Percentiles rank a stretch among this genome's conserved stretches.
phyloP scores from a whole-genome alignment of 2,113 vertebrate genomes.

The Chaetodon trifascialis region DNA sequence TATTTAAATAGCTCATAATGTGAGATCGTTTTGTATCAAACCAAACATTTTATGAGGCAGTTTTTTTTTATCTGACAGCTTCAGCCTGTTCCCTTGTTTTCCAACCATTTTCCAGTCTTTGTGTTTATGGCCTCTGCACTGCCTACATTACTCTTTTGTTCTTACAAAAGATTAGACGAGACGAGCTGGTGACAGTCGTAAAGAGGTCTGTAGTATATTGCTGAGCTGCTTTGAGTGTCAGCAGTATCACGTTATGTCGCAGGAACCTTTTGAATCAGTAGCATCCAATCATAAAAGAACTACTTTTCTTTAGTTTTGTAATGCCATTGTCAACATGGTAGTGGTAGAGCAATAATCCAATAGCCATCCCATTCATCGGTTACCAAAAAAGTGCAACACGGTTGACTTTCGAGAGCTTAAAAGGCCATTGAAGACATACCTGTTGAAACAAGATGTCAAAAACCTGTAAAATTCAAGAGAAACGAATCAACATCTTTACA shows the following conservation, averaged over 20 bases:
- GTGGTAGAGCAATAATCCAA: slow-evolving; percentile 12
- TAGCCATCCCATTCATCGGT: neutral
- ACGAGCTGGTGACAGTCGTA: neutral
- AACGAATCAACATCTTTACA: neutral
- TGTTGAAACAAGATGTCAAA: slow-evolving; percentile 7
- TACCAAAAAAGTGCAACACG: neutral
- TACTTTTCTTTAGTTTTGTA: neutral
- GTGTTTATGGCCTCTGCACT: slow-evolving; percentile 9
- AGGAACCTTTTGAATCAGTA: neutral
- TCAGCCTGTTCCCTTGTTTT: slow-evolving; percentile 8
- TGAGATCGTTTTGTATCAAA: neutral
- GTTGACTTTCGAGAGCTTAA: neutral
- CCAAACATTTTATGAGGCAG: neutral
- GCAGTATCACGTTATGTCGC: neutral
- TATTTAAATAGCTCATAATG: slow-evolving; percentile 26
- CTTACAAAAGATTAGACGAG: neutral
- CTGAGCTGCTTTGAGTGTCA: neutral
- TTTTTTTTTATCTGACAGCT: neutral
- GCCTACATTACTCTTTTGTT: neutral
- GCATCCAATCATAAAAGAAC: neutral
- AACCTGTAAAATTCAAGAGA: neutral
- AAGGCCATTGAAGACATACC: neutral
- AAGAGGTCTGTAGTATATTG: neutral
- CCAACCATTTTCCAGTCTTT: neutral
- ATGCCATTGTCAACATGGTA: neutral